Conservation (phyloP, 2,113 vertebrate species). For the Misgurnus mizolepis region DNA sequence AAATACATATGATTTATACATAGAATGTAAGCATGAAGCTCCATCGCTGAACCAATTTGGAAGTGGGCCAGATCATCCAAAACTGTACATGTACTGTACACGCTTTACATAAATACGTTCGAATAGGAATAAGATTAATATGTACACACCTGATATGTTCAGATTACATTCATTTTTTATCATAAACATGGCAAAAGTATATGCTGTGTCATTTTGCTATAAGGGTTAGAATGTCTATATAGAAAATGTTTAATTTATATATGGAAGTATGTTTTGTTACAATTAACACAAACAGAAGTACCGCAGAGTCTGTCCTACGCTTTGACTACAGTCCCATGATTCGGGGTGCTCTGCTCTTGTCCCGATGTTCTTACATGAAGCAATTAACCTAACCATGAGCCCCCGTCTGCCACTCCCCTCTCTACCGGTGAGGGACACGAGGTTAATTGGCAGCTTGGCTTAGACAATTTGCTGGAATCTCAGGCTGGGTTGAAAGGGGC, state of each 20-base stretch:
- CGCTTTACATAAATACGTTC: too few species aligned
- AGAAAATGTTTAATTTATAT: not conserved
- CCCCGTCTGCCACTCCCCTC: constrained; percentile 10
- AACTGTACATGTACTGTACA: too few species aligned
- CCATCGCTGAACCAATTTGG: too few species aligned
- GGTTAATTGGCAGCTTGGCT: constrained; percentile 61
- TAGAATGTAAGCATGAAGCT: too few species aligned
- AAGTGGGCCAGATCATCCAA: too few species aligned
- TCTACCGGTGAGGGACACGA: constrained; percentile 45
- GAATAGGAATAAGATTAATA: too few species aligned
- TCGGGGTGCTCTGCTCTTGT: constrained; percentile 41
- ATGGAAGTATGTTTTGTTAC: not conserved
- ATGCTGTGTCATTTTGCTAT: too few species aligned
- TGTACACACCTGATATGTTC: too few species aligned
- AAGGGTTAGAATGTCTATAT: not conserved
- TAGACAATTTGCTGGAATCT: constrained; percentile 60
- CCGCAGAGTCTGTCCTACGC: not conserved
- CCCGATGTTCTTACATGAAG: constrained; percentile 54
- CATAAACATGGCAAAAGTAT: too few species aligned
- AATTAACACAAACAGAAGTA: constrained; percentile 7
- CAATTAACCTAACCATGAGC: constrained; percentile 58
- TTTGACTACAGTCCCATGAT: constrained; percentile 38
- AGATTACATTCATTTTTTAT: too few species aligned
- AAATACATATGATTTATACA: too few species aligned
- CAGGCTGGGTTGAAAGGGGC: constrained; percentile 53